phyloP scores from a whole-genome alignment of 2,113 vertebrate species.

The Crotalus viridis region DNA sequence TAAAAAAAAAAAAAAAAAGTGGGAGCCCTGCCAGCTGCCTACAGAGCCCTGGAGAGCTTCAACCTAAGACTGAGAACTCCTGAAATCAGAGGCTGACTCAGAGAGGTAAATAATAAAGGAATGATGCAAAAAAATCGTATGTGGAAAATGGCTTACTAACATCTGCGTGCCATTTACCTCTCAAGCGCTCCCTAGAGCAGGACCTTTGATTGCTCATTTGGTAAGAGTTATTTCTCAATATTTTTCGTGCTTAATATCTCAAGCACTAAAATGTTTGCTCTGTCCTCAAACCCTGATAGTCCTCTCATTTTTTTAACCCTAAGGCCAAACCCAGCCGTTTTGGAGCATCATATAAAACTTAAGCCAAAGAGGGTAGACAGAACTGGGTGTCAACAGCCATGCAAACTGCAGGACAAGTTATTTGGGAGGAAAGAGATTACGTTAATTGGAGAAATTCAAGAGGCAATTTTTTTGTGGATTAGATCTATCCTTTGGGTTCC shows the following conservation, averaged over 20 bases:
- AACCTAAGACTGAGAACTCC: background rate
- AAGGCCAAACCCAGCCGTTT: background rate
- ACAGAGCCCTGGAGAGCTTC: background rate
- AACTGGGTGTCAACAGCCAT: background rate
- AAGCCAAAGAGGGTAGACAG: background rate
- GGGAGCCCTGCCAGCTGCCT: background rate
- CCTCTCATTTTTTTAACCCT: background rate
- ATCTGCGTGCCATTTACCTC: background rate
- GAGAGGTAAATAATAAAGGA: background rate
- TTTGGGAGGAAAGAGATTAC: background rate
- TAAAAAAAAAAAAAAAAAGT: background rate
- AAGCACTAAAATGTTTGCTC: background rate
- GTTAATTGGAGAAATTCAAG: background rate
- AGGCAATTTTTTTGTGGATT: background rate
- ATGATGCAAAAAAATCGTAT: rapidly evolving
- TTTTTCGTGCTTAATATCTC: background rate
- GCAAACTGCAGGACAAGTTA: background rate
- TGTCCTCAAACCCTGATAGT: background rate
- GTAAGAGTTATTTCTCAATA: background rate
- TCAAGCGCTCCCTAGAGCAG: background rate
- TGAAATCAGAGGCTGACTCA: background rate
- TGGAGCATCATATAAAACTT: background rate
- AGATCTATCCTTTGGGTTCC: background rate
- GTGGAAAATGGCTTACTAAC: background rate
- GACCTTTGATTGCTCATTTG: background rate